Percentiles rank a stretch among this genome's conserved stretches.
Evolutionary conservation across 2,888 invertebrate species (phyloP).

Genomic region (Augochlorella aurata): DNA sequence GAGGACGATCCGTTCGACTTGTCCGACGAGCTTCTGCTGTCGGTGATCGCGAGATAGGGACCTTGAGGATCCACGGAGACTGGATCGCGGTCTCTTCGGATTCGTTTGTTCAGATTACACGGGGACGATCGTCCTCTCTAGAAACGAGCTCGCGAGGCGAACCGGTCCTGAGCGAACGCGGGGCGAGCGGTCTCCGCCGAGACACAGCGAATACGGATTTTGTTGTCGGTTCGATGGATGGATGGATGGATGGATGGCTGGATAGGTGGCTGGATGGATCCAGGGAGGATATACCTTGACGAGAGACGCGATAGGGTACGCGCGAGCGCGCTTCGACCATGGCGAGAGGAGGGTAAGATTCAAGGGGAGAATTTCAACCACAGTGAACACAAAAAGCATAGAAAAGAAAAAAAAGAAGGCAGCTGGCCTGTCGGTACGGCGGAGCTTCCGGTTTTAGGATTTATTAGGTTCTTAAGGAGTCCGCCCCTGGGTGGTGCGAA

Average conservation of each 20-base stretch:
- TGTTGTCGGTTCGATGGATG: too few species aligned
- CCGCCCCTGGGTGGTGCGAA: constrained; percentile 72
- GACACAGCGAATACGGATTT: too few species aligned
- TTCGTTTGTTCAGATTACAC: too few species aligned
- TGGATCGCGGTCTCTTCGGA: too few species aligned
- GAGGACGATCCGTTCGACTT: not conserved
- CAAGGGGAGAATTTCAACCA: constrained; percentile 8
- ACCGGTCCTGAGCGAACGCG: too few species aligned
- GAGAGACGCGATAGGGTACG: too few species aligned
- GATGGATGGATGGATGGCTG: too few species aligned
- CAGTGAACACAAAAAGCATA: constrained; percentile 38
- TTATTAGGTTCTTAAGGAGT: constrained; percentile 75
- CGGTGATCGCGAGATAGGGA: constrained; percentile 21
- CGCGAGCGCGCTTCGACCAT: constrained; percentile 10
- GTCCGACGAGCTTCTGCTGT: constrained; percentile 26
- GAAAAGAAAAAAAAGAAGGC: constrained; percentile 66
- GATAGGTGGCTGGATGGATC: too few species aligned
- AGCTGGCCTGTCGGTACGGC: constrained; percentile 78
- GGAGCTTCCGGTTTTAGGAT: constrained; percentile 79
- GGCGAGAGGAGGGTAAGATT: constrained; percentile 24
- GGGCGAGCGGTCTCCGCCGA: too few species aligned
- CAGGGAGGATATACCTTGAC: too few species aligned
- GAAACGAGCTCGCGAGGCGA: too few species aligned
- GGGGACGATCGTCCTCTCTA: too few species aligned
- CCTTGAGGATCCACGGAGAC: constrained; percentile 11